Conservation (phyloP, 2,888 invertebrate genomes). For the Metalampra italica region DNA sequence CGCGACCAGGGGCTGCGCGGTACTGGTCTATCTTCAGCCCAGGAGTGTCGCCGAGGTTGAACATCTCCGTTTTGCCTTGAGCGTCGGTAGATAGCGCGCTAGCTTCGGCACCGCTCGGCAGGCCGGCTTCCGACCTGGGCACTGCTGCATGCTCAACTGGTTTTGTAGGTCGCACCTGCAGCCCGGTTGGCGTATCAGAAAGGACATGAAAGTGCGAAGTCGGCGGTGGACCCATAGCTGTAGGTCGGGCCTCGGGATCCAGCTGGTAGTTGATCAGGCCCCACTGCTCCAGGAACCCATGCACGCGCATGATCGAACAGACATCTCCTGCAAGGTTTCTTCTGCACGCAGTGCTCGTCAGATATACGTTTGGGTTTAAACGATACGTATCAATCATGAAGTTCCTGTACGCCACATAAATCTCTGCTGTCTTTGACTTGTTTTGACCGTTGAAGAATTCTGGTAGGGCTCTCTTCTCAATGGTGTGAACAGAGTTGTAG, state of each 20-base stretch:
- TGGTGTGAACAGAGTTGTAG: constrained; percentile 98
- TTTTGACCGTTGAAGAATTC: constrained; percentile 99
- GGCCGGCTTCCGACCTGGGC: constrained; percentile 69
- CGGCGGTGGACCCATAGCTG: constrained; percentile 99
- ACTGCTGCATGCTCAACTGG: constrained; percentile 62
- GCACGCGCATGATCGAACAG: constrained; percentile 98
- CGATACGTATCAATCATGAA: constrained; percentile 99
- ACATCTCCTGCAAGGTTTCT: constrained; percentile 99
- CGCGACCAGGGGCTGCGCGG: constrained; percentile 75
- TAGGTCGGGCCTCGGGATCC: constrained; percentile 81
- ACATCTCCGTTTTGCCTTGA: not conserved
- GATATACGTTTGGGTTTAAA: constrained; percentile 97
- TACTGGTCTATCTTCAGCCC: constrained; percentile 92
- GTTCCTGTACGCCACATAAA: constrained; percentile 96
- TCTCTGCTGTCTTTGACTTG: constrained; percentile 98
- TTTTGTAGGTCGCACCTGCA: constrained; percentile 76
- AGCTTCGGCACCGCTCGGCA: constrained; percentile 38
- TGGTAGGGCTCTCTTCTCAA: constrained; percentile 97
- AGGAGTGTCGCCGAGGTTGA: constrained; percentile 80
- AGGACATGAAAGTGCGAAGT: constrained; percentile 99
- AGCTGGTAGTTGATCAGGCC: constrained; percentile 93
- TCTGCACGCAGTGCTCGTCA: constrained; percentile 98
- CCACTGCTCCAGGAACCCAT: constrained; percentile 99
- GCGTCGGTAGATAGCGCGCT: not conserved
- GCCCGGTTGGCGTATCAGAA: constrained; percentile 98